These are phyloP conservation scores for Polietes domitor DNA, from an alignment of 2,888 invertebrate genomes.

Conservation along the genomic window DNA sequence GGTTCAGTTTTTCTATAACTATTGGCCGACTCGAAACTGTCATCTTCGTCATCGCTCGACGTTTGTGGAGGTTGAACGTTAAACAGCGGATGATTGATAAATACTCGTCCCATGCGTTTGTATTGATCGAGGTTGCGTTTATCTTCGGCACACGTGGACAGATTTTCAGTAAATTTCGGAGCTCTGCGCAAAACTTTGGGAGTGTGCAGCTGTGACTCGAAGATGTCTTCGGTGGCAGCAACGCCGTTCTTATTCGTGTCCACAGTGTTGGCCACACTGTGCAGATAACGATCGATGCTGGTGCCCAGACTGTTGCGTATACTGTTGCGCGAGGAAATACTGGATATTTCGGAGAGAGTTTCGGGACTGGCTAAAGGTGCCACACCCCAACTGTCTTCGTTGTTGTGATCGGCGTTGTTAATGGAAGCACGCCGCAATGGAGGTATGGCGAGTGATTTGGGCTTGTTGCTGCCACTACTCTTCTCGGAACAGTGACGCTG, in stretches of 20 bases:
- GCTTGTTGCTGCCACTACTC: slow-evolving; percentile 73
- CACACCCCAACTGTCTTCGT: slow-evolving; percentile 85
- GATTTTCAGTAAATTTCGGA: slow-evolving; percentile 85
- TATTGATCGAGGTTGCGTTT: slow-evolving; percentile 83
- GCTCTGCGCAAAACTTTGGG: slow-evolving; percentile 85
- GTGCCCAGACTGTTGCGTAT: slow-evolving; percentile 80
- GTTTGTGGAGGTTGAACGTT: slow-evolving; percentile 55
- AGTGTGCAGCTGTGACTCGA: slow-evolving; percentile 81
- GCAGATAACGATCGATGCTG: slow-evolving; percentile 79
- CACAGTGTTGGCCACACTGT: slow-evolving; percentile 72
- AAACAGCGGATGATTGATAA: slow-evolving; percentile 80
- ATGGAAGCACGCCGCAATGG: slow-evolving; percentile 77
- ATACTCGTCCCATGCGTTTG: slow-evolving; percentile 82
- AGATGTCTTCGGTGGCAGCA: slow-evolving; percentile 76
- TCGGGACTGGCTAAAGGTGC: slow-evolving; percentile 92
- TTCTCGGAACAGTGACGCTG: slow-evolving; percentile 75
- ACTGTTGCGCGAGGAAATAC: slow-evolving; percentile 87
- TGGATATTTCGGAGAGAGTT: slow-evolving; percentile 90
- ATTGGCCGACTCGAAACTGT: slow-evolving; percentile 77
- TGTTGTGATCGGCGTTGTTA: slow-evolving; percentile 79
- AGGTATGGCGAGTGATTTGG: slow-evolving; percentile 72
- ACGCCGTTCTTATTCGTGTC: slow-evolving; percentile 65
- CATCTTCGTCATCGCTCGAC: slow-evolving; percentile 68
- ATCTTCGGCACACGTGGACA: slow-evolving; percentile 86
- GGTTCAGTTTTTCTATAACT: slow-evolving; percentile 71